Evolutionary conservation across 2,113 vertebrate genomes (phyloP).

Genomic region (Mobula birostris): DNA sequence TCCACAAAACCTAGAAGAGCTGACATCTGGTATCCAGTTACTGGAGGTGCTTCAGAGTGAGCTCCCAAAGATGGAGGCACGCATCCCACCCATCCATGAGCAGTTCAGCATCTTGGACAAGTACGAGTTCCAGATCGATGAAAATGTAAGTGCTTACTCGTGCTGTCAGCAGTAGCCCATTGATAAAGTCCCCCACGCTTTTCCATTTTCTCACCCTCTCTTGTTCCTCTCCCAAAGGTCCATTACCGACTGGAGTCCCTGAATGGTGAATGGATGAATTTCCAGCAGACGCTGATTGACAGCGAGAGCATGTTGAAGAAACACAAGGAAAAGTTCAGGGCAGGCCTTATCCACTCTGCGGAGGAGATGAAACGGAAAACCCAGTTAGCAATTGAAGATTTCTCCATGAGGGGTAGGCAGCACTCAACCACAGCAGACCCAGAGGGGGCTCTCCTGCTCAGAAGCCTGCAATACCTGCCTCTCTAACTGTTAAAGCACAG

Average conservation of each 20-base stretch:
- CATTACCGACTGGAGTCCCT: conserved; percentile 58
- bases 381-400: conserved; percentile 58
- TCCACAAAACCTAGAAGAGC: conserved; percentile 66
- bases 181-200: neutral
- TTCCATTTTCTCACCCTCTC: no score
- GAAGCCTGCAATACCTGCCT: neutral
- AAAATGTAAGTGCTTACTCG: conserved; percentile 52
- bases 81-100: conserved; percentile 72
- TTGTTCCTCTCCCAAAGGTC: conserved; percentile 52
- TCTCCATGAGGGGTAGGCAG: conserved; percentile 57
- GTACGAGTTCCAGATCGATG: conserved; percentile 67
- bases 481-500: neutral
- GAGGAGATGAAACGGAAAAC: conserved; percentile 74
- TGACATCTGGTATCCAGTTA: conserved; percentile 61
- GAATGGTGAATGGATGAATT: conserved; percentile 62
- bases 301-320: conserved; percentile 63
- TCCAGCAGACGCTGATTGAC: conserved; percentile 70
- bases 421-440: neutral
- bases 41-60: conserved; percentile 63
- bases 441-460: neutral
- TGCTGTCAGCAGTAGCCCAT: neutral
- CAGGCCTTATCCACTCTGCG: conserved; percentile 55
- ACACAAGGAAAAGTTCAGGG: conserved; percentile 73
- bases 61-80: conserved; percentile 56
- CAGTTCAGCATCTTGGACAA: conserved; percentile 77